Base-by-base conservation (phyloP, 2,888 invertebrate species). In the Aphidoletes aphidimyza region DNA sequence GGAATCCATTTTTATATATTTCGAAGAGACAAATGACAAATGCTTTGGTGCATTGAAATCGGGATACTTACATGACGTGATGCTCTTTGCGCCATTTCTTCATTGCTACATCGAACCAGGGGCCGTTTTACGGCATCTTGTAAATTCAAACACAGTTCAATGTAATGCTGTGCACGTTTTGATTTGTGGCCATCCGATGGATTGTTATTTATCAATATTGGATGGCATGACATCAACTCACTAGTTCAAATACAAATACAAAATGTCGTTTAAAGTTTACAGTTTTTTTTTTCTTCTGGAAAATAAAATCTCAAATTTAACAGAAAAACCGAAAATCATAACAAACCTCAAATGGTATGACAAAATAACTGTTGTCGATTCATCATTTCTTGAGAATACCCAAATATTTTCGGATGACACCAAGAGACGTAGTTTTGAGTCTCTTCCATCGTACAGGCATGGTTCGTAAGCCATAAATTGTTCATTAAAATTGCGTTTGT, bases 401-500 rank as follows among this genome's bases (percentile, higher is more conserved):
- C 90, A 88, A 81, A 90, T 87, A 85, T 87, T 89, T 87, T 90
- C 90, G 1, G 89, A 89, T 19, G 90, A 89, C 3, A 90, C 88
- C 0, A 90, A 86, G 6, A 90, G 86, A 3, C 90, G 87, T 14
- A 90, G 84, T 86, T 88, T 88, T 5, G 89, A 87, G 83, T 89
- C 95, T 87, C 94, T 93, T 87, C 97, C 92, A 90, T 97, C 96
- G 89, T 95, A 95, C 84, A 94, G 92, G 85, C 94, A 93, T 88
- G 93, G 92, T 89, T 97, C 96, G 89, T 95, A 95, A 8, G 95
- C 95, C 87, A 98, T 94, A 87, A 97, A 94, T 89, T 94, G 92
- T 91, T 97, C 97, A 26, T 91, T 89, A 89, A 94, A 94, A 89
- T 94, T 93, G 84, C 93, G 90, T 86, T 92, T 92, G 89, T 94